These are phyloP conservation scores for Paguma larvata DNA, from an alignment of 2,797 vertebrate species.

Conservation along the genomic window DNA sequence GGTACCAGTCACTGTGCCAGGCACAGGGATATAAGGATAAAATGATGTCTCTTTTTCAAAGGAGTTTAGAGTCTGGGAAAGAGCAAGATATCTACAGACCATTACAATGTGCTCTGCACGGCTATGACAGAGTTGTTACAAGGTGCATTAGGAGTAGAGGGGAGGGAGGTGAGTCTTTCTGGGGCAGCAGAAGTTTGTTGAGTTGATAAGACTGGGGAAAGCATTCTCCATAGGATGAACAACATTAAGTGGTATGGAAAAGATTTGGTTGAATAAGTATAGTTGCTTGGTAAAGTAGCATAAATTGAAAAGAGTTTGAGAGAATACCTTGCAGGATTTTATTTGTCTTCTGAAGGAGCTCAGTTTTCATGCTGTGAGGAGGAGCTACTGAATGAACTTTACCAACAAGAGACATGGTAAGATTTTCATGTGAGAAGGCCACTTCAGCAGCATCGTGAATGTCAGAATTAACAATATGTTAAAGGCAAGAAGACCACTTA, in stretches of 20 bases:
- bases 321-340: neutral
- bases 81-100: neutral
- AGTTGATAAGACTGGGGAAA: neutral
- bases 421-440: neutral
- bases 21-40: neutral
- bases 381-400: neutral
- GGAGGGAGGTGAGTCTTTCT: neutral
- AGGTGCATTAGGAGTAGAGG: neutral
- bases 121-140: neutral
- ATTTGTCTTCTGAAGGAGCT: neutral
- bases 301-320: neutral
- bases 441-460: neutral
- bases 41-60: neutral
- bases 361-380: neutral
- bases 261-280: neutral
- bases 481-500: neutral
- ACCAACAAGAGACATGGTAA: neutral
- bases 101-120: neutral
- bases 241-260: neutral
- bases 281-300: neutral
- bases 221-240: neutral
- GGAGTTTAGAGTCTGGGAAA: neutral
- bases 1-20: neutral
- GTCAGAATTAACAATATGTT: neutral
- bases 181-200: neutral